Conservation (phyloP, 2,797 vertebrate genomes). For the Pagetopsis macropterus region DNA sequence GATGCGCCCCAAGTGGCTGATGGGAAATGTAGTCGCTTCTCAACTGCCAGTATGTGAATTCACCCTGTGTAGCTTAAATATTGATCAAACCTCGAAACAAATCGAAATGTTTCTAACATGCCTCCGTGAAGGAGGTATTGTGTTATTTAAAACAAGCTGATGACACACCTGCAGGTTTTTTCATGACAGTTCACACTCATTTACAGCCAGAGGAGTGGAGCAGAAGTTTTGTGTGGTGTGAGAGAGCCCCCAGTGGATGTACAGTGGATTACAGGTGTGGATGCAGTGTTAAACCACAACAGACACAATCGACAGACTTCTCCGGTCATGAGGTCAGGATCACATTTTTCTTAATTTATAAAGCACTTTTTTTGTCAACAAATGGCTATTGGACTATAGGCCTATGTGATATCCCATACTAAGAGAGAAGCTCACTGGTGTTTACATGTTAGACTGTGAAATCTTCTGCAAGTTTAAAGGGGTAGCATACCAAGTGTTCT, state of each 20-base stretch:
- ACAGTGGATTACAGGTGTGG: constrained; percentile 16
- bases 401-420: neutral
- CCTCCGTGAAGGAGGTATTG: fast-evolving
- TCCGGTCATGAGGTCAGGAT: neutral
- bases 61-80: fast-evolving
- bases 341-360: neutral
- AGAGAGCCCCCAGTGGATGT: constrained; percentile 50
- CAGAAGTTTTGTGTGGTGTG: constrained; percentile 26
- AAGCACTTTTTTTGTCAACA: neutral
- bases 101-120: fast-evolving
- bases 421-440: neutral
- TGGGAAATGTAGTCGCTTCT: constrained; percentile 78
- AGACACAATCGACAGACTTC: fast-evolving
- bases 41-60: neutral
- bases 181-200: neutral
- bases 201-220: fast-evolving
- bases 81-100: neutral
- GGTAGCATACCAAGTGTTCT: too few relatives aligned
- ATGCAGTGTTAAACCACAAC: neutral
- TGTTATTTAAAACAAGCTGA: neutral
- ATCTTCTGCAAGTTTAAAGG: too few relatives aligned
- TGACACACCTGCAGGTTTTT: neutral
- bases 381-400: neutral
- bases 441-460: too few relatives aligned
- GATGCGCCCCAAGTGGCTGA: constrained; percentile 26